These are phyloP conservation scores for Trinectes maculatus DNA, from an alignment of 2,113 vertebrate species.

Conservation along the genomic window DNA sequence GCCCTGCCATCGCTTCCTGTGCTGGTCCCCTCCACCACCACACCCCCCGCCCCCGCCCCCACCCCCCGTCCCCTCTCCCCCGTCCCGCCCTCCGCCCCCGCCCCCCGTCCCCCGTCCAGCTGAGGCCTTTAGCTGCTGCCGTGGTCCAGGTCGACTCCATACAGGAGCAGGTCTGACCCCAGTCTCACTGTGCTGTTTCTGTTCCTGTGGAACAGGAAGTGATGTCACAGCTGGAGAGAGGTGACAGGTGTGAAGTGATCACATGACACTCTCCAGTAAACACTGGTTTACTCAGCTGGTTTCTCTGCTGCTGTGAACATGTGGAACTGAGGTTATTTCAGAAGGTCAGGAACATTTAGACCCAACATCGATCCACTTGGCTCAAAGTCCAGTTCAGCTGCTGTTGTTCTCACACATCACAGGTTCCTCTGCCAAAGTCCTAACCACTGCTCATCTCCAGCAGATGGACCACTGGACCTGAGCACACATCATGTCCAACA, in stretches of 20 bases:
- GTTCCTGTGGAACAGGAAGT: not conserved
- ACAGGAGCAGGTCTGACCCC: not conserved
- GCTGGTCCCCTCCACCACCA: conserved; percentile 30
- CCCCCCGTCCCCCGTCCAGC: conserved; percentile 7
- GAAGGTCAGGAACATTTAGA: too few species aligned
- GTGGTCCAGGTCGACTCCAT: conserved; percentile 44
- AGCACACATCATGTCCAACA: too few species aligned
- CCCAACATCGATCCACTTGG: too few species aligned
- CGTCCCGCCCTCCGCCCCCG: conserved; percentile 2
- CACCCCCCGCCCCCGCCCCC: not conserved
- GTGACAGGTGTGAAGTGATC: not conserved
- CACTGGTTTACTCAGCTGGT: too few species aligned
- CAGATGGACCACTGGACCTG: too few species aligned
- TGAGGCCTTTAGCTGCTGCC: conserved; percentile 23
- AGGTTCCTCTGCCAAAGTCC: too few species aligned
- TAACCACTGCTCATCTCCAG: too few species aligned
- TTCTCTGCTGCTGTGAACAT: too few species aligned
- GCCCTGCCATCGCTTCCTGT: conserved; percentile 48
- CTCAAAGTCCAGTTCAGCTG: too few species aligned
- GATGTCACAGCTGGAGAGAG: not conserved
- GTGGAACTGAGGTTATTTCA: too few species aligned
- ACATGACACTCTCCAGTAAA: too few species aligned
- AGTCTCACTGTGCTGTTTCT: not conserved
- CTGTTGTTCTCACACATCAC: too few species aligned
- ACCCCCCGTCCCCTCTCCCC: not conserved